Evolutionary conservation across 2,797 vertebrate species (phyloP), one percentile per base, ranked within the genome.

Genomic region (Sebastes glaucus): DNA sequence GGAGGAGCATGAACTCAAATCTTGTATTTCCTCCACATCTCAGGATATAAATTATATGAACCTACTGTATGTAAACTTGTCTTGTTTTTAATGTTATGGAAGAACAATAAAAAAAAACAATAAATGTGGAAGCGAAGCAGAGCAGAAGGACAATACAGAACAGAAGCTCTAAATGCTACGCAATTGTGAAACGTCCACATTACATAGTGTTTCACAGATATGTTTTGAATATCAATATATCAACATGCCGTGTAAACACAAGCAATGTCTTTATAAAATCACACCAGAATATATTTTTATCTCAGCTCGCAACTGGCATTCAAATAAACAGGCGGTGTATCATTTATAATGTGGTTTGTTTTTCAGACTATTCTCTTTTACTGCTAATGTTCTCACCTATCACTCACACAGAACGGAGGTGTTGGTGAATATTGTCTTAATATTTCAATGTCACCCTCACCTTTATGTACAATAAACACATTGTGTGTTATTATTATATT

Each of bases 201-300:
- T 80, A 86, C 66, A 71, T 6, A 81, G 74, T 79, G 74, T 38
- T 86, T 88, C 59, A 73, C 67, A 85, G 66, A 89, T 74, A 57
- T 55, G 11, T 78, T 84, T 66, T 82, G 77, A 89, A 88, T 73
- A 79, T 78, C 71, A 79, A 88, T 85, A 82, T 11, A 42, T 92
- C 89, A 89, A 80, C 38, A 52, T 23, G 61, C 16, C 5, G 7
- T 32, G 25, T 78, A 64, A 59, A 86, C 69, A 75, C 61, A 81
- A 81, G 78, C 67, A 52, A 76, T 52, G 64, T 81, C 63, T 66
- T 66, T 56, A 86, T 76, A 66, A 74, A 81, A 74, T 23, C 46
- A 64, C 23, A 69, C n/a, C 46, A 38, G 18, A 83, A 82, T 72
- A 66, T 66, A 66, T 81, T 89, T 89, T 62, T 42, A 77, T 55